Conservation (phyloP, 2,113 vertebrate genomes). For the Cricetomys ansorgei region DNA sequence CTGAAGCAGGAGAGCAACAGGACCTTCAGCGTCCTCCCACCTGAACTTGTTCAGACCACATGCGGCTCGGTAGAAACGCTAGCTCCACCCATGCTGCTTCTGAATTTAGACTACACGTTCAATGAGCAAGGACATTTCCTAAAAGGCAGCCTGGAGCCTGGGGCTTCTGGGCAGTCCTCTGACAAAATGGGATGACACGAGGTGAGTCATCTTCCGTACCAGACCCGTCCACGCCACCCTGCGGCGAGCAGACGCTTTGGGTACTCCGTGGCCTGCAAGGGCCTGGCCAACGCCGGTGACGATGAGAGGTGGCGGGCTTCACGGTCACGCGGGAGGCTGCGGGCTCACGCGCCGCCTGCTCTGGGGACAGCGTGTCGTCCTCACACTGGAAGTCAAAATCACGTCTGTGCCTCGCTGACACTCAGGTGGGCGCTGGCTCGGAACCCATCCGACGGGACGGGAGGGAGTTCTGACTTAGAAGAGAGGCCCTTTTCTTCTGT, state of each 20-base stretch:
- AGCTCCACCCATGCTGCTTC: accelerated
- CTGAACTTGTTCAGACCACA: not conserved
- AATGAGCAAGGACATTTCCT: accelerated
- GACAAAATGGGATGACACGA: accelerated
- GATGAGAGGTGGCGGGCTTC: accelerated
- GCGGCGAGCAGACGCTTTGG: not conserved
- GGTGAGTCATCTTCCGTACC: accelerated
- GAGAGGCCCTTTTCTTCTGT: not conserved
- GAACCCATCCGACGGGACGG: accelerated
- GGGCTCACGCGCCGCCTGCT: accelerated
- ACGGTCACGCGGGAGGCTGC: accelerated
- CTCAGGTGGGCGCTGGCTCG: accelerated
- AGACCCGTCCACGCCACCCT: accelerated
- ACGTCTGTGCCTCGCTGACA: accelerated
- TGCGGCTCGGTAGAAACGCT: accelerated
- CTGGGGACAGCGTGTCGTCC: accelerated
- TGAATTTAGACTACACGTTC: accelerated
- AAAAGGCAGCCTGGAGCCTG: too few relatives aligned
- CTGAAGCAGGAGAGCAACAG: not conserved
- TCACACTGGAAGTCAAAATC: not conserved
- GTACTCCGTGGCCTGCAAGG: accelerated
- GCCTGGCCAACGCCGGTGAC: accelerated
- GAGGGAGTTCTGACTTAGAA: slow-evolving; percentile 8
- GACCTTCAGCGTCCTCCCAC: too few relatives aligned
- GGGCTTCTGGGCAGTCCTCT: too few relatives aligned